A percentile compares a stretch with the other conserved stretches of the same genome.
These are phyloP conservation scores for Drosophila trapezifrons DNA, from an alignment of 1,140 invertebrate genomes.

Conservation along the genomic window DNA sequence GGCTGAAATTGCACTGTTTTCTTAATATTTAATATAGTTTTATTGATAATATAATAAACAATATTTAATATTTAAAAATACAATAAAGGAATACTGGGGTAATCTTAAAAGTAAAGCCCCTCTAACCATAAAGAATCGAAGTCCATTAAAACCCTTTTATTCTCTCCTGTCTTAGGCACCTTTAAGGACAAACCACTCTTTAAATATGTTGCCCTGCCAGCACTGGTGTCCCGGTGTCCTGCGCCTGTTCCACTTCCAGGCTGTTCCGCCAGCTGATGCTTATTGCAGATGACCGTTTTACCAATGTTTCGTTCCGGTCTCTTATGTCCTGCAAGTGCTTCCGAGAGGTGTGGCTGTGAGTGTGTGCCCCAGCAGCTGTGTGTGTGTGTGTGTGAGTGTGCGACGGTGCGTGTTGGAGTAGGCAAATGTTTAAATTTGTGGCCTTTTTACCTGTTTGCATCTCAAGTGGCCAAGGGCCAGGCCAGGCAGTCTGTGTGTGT, in stretches of 20 bases:
- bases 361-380: constrained; percentile 8
- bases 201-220: background rate
- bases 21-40: background rate
- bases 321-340: constrained; percentile 16
- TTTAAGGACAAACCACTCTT: background rate
- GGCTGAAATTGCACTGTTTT: background rate
- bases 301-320: constrained; percentile 68
- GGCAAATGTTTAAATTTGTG: constrained; percentile 79
- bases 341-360: constrained; percentile 6
- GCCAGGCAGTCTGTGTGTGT: constrained; percentile 1
- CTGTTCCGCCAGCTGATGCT: constrained; percentile 56
- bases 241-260: constrained; percentile 39
- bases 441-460: constrained; percentile 80
- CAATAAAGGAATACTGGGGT: too few relatives aligned
- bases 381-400: constrained; percentile 30
- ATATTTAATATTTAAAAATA: background rate
- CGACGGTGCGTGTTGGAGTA: constrained; percentile 77
- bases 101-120: too few relatives aligned
- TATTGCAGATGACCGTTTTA: constrained; percentile 81
- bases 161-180: background rate
- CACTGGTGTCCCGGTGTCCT: constrained; percentile 13
- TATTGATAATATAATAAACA: too few relatives aligned
- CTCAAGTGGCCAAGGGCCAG: constrained; percentile 69
- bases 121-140: too few relatives aligned
- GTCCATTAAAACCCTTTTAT: too few relatives aligned